phyloP scores from a whole-genome alignment of 2,113 vertebrate genomes.

The Neotragus pygmaeus region DNA sequence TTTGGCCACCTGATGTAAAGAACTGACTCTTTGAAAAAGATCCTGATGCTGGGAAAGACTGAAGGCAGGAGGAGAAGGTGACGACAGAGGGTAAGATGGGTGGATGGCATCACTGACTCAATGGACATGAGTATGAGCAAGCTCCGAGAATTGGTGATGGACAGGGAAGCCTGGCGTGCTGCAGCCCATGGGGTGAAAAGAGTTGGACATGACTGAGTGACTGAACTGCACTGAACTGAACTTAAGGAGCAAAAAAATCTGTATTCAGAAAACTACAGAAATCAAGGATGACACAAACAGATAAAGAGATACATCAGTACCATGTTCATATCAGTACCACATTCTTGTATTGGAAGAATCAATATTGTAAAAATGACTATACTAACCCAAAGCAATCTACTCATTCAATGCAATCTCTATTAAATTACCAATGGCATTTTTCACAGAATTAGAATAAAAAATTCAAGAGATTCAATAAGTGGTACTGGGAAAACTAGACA shows the following conservation, averaged over 20 bases:
- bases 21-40: not conserved
- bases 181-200: not conserved
- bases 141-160: rapidly evolving
- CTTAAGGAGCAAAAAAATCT: not conserved
- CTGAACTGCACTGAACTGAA: not conserved
- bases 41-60: not conserved
- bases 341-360: not conserved
- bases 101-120: not conserved
- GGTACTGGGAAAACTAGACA: not conserved
- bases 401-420: not conserved
- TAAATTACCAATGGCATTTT: not conserved
- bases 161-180: not conserved
- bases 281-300: not conserved
- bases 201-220: not conserved
- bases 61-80: not conserved
- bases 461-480: not conserved
- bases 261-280: not conserved
- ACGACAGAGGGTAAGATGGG: not conserved
- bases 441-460: not conserved
- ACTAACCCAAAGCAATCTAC: not conserved
- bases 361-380: not conserved
- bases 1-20: not conserved
- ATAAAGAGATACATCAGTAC: not conserved
- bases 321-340: not conserved
- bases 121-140: not conserved